Conservation (phyloP, 2,797 vertebrate genomes). For the Lagodon rhomboides region DNA sequence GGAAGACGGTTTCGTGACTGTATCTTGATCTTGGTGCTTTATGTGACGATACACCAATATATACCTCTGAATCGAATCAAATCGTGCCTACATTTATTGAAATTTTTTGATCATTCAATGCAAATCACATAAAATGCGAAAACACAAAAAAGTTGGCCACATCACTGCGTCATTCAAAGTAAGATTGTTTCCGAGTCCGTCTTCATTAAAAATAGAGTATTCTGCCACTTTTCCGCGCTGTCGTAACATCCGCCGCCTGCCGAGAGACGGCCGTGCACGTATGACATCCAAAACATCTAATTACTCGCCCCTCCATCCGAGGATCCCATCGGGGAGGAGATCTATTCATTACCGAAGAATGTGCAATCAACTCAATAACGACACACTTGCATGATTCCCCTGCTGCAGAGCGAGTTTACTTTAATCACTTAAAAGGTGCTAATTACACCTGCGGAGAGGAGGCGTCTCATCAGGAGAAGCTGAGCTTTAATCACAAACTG, state of each 20-base stretch:
- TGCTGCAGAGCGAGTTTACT: slow-evolving; percentile 41
- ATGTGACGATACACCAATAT: too few species aligned
- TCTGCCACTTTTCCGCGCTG: neutral
- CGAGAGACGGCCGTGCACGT: neutral
- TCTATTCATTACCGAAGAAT: slow-evolving; percentile 51
- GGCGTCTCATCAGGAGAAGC: neutral
- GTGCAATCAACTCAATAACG: slow-evolving; percentile 52
- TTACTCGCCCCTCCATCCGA: slow-evolving; percentile 10
- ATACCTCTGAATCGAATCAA: too few species aligned
- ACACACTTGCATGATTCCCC: neutral
- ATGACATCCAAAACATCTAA: slow-evolving; percentile 21
- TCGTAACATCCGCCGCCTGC: fast-evolving
- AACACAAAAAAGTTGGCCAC: neutral
- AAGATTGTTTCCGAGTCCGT: neutral
- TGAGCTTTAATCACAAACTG: slow-evolving; percentile 31
- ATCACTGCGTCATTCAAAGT: neutral
- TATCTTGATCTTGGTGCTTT: too few species aligned
- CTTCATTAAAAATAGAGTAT: neutral
- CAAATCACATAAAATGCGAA: neutral
- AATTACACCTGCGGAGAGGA: slow-evolving; percentile 39
- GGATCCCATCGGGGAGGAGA: slow-evolving; percentile 1
- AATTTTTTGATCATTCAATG: neutral
- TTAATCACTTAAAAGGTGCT: slow-evolving; percentile 51
- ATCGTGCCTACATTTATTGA: too few species aligned
- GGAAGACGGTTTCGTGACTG: too few species aligned